A percentile compares a stretch with the other conserved stretches of the same genome.
phyloP scores from a whole-genome alignment of 2,888 invertebrate genomes.

The Torymus aiolomorphi region DNA sequence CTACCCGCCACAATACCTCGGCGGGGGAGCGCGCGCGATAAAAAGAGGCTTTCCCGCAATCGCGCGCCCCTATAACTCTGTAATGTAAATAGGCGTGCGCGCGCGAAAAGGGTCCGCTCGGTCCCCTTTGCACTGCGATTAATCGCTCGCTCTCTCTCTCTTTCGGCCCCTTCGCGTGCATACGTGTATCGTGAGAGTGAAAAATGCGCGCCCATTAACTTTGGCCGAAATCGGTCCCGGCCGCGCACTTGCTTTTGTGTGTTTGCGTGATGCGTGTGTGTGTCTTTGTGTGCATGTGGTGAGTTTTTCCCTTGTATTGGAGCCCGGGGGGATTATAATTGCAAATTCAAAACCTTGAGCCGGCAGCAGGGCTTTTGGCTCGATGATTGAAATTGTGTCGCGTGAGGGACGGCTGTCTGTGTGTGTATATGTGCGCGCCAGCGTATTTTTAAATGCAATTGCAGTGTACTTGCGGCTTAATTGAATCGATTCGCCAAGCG shows the following conservation, averaged over 20 bases:
- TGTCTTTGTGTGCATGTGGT: no score
- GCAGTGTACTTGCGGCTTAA: no score
- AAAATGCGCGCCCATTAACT: constrained; percentile 51
- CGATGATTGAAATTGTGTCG: constrained; percentile 39
- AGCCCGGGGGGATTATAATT: constrained; percentile 44
- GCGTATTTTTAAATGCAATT: no score
- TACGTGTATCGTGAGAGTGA: constrained; percentile 50
- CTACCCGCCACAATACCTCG: neutral
- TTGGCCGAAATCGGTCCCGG: constrained; percentile 28
- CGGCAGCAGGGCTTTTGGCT: constrained; percentile 5
- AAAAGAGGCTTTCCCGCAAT: constrained; percentile 18
- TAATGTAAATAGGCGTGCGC: neutral
- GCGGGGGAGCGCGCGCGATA: neutral
- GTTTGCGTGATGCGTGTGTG: no score
- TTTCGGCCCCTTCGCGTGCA: neutral
- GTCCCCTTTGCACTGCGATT: neutral
- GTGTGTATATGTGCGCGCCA: no score
- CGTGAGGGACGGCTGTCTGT: no score
- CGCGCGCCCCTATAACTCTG: neutral
- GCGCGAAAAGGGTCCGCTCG: neutral
- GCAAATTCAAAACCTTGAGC: constrained; percentile 38
- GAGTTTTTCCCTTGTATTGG: constrained; percentile 1
- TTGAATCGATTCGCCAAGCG: no score
- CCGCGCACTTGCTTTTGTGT: neutral
- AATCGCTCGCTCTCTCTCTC: neutral